Conservation (phyloP, 2,113 vertebrate species). For the Ranitomeya imitator region DNA sequence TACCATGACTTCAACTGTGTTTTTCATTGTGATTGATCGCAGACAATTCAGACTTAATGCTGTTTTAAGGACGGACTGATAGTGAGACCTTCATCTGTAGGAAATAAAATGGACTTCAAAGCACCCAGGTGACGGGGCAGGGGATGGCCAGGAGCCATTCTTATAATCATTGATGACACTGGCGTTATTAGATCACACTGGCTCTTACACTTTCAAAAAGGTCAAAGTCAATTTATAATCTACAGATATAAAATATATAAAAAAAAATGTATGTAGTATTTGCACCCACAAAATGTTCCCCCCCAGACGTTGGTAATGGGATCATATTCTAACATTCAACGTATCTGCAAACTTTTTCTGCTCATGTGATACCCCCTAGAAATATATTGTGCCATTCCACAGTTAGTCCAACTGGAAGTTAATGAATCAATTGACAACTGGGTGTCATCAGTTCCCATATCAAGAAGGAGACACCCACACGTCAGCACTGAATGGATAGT, state of each 20-base stretch:
- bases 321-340: not conserved
- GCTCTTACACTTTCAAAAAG: not conserved
- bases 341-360: not conserved
- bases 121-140: not conserved
- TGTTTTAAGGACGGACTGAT: constrained; percentile 24
- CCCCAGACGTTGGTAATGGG: not conserved
- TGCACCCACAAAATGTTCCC: too few species aligned
- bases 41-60: constrained; percentile 8
- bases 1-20: constrained; percentile 5
- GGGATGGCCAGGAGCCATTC: not conserved
- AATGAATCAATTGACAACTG: too few species aligned
- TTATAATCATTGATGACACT: not conserved
- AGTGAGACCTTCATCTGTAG: constrained; percentile 5
- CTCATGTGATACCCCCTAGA: not conserved
- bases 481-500: too few species aligned
- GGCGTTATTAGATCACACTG: not conserved
- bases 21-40: constrained; percentile 32
- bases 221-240: too few species aligned
- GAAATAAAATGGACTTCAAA: not conserved
- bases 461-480: too few species aligned
- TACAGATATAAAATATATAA: too few species aligned
- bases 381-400: too few species aligned
- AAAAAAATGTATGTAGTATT: too few species aligned
- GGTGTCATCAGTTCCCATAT: too few species aligned
- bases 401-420: too few species aligned